These are phyloP conservation scores for Perdita meconis DNA, from an alignment of 2,888 invertebrate species.

Conservation along the genomic window DNA sequence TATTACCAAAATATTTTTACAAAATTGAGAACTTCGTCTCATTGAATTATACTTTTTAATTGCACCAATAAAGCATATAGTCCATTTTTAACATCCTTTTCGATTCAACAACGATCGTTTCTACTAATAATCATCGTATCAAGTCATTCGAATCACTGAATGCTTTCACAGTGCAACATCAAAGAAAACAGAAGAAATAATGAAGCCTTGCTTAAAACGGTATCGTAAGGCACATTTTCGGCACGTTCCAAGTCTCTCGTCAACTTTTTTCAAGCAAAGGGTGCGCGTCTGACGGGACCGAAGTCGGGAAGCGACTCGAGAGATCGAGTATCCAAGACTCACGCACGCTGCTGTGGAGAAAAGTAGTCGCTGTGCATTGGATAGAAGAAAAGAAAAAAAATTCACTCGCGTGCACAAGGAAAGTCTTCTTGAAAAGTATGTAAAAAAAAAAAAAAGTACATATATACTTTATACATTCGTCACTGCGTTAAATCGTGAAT, in stretches of 20 bases:
- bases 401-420: constrained; percentile 7
- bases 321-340: constrained; percentile 49
- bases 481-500: constrained; percentile 9
- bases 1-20: constrained; percentile 37
- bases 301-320: constrained; percentile 65
- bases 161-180: not conserved
- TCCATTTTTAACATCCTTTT: constrained; percentile 15
- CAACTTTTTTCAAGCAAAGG: constrained; percentile 43
- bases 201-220: constrained; percentile 66
- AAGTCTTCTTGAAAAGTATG: constrained; percentile 10
- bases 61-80: constrained; percentile 60
- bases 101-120: constrained; percentile 20
- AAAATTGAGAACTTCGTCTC: constrained; percentile 29
- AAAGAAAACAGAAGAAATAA: constrained; percentile 1
- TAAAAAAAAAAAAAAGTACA: constrained; percentile 56
- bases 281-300: constrained; percentile 49
- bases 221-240: constrained; percentile 79
- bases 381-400: constrained; percentile 15
- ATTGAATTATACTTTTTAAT: constrained; percentile 55
- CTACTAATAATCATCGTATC: constrained; percentile 18
- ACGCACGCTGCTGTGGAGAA: constrained; percentile 55
- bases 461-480: constrained; percentile 24
- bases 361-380: constrained; percentile 54
- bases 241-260: constrained; percentile 66
- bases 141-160: constrained; percentile 16